Percentiles rank a stretch among this genome's conserved stretches.
Evolutionary conservation across 2,888 invertebrate genomes (phyloP).

Genomic region (Bimastos eiseni): DNA sequence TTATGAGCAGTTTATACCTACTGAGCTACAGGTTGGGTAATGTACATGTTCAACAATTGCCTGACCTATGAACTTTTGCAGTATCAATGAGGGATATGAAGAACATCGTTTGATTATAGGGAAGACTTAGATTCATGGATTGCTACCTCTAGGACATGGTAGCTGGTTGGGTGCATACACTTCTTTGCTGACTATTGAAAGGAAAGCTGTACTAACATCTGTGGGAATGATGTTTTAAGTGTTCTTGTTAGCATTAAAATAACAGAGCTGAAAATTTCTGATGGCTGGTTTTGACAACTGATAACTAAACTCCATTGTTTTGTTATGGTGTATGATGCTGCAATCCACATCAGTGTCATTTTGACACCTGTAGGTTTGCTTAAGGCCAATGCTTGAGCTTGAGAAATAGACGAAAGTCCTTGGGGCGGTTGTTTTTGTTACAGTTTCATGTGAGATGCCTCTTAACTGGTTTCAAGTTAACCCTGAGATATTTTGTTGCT

Average conservation of each 20-base stretch:
- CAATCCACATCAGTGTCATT: neutral
- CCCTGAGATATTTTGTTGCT: neutral
- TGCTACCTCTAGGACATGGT: neutral
- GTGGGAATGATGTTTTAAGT: neutral
- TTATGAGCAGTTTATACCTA: neutral
- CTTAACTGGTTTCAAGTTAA: neutral
- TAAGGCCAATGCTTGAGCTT: neutral
- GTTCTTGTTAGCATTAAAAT: too few species aligned
- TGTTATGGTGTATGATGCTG: too few species aligned
- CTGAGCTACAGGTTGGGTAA: neutral
- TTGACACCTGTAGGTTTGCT: neutral
- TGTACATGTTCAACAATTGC: neutral
- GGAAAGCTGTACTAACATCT: too few species aligned
- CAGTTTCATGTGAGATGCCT: neutral
- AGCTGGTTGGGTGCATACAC: neutral
- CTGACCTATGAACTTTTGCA: neutral
- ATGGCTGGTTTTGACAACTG: neutral
- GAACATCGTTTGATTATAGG: neutral
- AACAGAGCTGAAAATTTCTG: neutral
- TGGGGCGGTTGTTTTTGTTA: neutral
- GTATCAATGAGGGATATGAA: neutral
- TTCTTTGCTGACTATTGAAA: neutral
- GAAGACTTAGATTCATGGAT: neutral
- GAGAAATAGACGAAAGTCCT: neutral
- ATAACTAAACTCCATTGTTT: neutral